Evolutionary conservation across 2,797 vertebrate genomes (phyloP), one percentile per base, ranked within the genome.

Genomic region (Chaenodraco wilsoni): DNA sequence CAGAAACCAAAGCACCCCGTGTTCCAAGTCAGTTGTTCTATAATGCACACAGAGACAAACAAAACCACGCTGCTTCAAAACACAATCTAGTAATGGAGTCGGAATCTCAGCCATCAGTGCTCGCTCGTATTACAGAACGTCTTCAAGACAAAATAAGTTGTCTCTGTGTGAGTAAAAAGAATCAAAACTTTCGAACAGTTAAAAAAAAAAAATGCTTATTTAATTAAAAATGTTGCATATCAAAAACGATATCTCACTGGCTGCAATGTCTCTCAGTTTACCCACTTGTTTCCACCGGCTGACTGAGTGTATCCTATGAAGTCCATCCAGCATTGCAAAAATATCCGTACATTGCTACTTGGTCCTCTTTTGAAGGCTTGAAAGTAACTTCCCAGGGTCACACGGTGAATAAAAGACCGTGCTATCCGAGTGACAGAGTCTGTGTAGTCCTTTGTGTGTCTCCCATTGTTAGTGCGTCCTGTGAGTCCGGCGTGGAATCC

Each of bases 371-470:
- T 27, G 50, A 27, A 74, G 58, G 45, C 66, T 79, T 85, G 69
- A 80, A 81, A 69, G 62, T 82, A 83, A 84, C 62, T 79, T 87
- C 67, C 74, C 67, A 71, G 65, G 62, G 78, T 90, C 80, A 88
- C 69, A 72, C 43, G 2, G 70, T 72, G 61, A 79, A 88, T 86
- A 85, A 88, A 91, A 80, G 76, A 85, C 72, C 50, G 70, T 84
- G 75, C 46, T 79, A 74, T 78, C 71, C 81, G 72, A 75, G 48
- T 88, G 85, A 83, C 83, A 84, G 83, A 65, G 74, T 82, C 72
- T 50, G 59, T 88, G 86, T 89, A 90, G 86, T 93, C 87, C 89
- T 91, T 89, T 91, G 90, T 90, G 72, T 75, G 71, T 80, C 56
- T 79, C 76, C 85, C 87, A 91, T 92, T 92, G 87, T 91, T 69